phyloP scores from a whole-genome alignment of 2,113 vertebrate species.

The Heteronetta atricapilla region DNA sequence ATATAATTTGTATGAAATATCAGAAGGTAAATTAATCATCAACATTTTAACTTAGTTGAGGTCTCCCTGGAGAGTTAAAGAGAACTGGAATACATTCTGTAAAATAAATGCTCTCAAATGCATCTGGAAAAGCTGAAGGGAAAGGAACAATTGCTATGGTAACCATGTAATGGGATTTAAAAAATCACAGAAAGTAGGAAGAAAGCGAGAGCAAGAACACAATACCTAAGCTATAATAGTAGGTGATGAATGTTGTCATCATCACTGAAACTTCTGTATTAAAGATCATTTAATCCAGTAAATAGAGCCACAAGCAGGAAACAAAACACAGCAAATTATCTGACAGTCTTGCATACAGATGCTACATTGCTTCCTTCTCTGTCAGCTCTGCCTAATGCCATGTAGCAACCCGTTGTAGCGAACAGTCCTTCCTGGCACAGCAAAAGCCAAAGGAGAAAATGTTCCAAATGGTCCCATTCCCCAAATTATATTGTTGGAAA shows the following conservation, averaged over 20 bases:
- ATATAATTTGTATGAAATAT: slow-evolving; percentile 21
- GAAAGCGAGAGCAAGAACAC: not conserved
- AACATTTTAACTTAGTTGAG: slow-evolving; percentile 10
- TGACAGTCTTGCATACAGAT: accelerated
- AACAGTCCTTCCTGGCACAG: not conserved
- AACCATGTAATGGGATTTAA: slow-evolving; percentile 53
- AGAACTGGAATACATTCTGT: not conserved
- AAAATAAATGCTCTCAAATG: slow-evolving; percentile 45
- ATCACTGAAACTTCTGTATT: not conserved
- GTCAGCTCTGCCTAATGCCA: not conserved
- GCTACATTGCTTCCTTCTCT: not conserved
- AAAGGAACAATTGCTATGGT: slow-evolving; percentile 71
- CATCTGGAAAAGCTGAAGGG: slow-evolving; percentile 23
- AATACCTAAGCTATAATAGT: not conserved
- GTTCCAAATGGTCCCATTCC: not conserved
- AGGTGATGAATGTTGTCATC: not conserved
- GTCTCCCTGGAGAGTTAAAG: slow-evolving; percentile 9
- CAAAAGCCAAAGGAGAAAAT: not conserved
- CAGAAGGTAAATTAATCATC: slow-evolving; percentile 32
- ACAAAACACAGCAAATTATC: not conserved
- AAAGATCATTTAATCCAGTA: not conserved
- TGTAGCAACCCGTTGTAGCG: not conserved
- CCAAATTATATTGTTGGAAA: not conserved
- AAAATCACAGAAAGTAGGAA: slow-evolving; percentile 28
- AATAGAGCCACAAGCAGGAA: not conserved